Conservation (phyloP, 2,113 vertebrate species). For the Seriola quinqueradiata region DNA sequence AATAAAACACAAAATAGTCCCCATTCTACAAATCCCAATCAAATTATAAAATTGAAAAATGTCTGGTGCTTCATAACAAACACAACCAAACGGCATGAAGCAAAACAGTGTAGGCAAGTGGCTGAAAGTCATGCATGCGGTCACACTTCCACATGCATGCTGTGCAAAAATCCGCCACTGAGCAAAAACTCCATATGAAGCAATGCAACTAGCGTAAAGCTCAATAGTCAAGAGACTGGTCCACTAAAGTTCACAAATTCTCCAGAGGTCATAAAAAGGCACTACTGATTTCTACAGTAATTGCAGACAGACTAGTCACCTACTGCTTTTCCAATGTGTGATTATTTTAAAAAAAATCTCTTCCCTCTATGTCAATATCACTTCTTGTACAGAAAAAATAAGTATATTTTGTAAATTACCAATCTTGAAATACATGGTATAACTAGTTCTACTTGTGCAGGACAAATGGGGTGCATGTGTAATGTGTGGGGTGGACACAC, state of each 20-base stretch:
- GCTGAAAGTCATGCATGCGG: conserved; percentile 74
- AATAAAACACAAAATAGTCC: neutral
- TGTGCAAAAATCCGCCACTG: conserved; percentile 39
- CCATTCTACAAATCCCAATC: neutral
- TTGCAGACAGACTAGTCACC: conserved; percentile 4
- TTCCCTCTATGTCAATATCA: neutral
- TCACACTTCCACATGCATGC: conserved; percentile 58
- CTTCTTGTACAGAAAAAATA: neutral
- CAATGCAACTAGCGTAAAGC: conserved; percentile 9
- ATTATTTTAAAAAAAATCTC: conserved; percentile 19
- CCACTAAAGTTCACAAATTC: conserved; percentile 21
- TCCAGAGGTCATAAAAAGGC: conserved; percentile 17
- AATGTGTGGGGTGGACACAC: conserved; percentile 41
- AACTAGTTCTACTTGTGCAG: conserved; percentile 25
- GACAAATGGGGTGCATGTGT: conserved; percentile 30
- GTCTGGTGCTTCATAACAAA: conserved; percentile 17
- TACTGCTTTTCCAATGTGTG: conserved; percentile 13
- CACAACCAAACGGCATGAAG: conserved; percentile 23
- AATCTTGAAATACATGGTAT: conserved; percentile 11
- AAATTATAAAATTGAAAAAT: neutral
- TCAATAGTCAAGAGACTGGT: neutral
- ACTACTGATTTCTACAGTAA: neutral
- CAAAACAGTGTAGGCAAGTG: conserved; percentile 54
- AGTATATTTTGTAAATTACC: neutral
- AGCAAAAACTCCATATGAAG: conserved; percentile 29